Evolutionary conservation across 2,113 vertebrate species (phyloP).

Genomic region (Elephantulus edwardii): DNA sequence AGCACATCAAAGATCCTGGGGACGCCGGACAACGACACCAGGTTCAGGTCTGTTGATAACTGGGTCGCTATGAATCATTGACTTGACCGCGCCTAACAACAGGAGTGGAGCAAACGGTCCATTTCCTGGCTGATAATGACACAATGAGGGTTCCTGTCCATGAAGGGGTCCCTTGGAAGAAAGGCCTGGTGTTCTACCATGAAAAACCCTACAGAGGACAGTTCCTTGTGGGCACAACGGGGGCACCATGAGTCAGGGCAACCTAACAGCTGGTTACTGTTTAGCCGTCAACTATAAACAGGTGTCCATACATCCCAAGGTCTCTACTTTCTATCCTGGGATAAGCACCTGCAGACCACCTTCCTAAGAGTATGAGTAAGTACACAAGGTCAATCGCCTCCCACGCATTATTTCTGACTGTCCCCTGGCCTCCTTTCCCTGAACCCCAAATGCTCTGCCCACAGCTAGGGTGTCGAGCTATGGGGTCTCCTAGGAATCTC

Average conservation of each 20-base stretch:
- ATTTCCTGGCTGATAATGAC: too few relatives aligned
- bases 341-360: too few relatives aligned
- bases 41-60: too few relatives aligned
- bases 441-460: too few relatives aligned
- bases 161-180: too few relatives aligned
- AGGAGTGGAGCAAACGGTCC: too few relatives aligned
- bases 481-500: background rate
- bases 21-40: too few relatives aligned
- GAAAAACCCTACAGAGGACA: background rate
- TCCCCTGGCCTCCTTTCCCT: background rate
- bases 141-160: too few relatives aligned
- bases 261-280: background rate
- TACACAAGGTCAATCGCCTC: rapidly evolving
- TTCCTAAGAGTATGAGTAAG: rapidly evolving
- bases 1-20: too few relatives aligned
- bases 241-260: background rate
- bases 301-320: too few relatives aligned
- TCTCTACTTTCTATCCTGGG: background rate
- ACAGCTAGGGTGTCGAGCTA: background rate
- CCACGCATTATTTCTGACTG: background rate
- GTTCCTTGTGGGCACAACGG: background rate
- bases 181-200: background rate
- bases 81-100: too few relatives aligned
- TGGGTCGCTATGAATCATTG: too few relatives aligned
- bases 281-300: background rate